Percentiles rank a stretch among this genome's conserved stretches.
These are phyloP conservation scores for Drosophila bocki DNA, from an alignment of 1,140 invertebrate species.

Conservation along the genomic window DNA sequence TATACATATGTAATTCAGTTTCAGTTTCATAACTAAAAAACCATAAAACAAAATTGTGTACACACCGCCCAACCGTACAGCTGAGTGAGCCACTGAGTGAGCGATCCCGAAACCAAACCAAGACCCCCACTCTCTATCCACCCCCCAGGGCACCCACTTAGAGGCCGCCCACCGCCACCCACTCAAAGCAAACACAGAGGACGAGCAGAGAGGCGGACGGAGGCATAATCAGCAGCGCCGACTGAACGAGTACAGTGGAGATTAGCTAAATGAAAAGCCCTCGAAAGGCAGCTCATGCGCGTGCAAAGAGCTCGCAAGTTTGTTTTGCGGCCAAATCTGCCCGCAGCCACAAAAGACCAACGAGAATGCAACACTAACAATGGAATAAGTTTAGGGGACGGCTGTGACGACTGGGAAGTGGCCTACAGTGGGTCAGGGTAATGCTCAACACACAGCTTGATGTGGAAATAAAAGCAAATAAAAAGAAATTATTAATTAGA, in stretches of 20 bases:
- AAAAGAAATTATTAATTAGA: too few species aligned
- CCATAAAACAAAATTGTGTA: constrained; percentile 81
- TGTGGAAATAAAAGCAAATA: not conserved
- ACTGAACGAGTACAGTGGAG: constrained; percentile 49
- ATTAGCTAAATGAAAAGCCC: constrained; percentile 62
- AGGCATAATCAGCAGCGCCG: constrained; percentile 68
- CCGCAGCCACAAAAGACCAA: constrained; percentile 43
- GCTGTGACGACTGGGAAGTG: not conserved
- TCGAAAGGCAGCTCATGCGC: constrained; percentile 34
- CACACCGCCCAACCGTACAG: constrained; percentile 33
- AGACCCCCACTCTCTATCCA: not conserved
- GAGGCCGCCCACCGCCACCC: not conserved
- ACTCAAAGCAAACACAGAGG: constrained; percentile 34
- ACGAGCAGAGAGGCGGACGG: constrained; percentile 8
- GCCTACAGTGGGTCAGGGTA: not conserved
- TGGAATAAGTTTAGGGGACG: constrained; percentile 4
- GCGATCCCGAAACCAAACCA: constrained; percentile 47
- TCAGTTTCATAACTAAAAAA: constrained; percentile 82
- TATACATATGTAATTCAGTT: constrained; percentile 73
- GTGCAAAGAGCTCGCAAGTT: constrained; percentile 42
- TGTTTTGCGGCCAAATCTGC: constrained; percentile 38
- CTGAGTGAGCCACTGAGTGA: constrained; percentile 49
- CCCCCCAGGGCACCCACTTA: constrained; percentile 2
- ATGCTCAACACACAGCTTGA: not conserved
- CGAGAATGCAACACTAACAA: constrained; percentile 41